Evolutionary conservation across 1,140 invertebrate genomes (phyloP).

Genomic region (Solenopsis invicta): DNA sequence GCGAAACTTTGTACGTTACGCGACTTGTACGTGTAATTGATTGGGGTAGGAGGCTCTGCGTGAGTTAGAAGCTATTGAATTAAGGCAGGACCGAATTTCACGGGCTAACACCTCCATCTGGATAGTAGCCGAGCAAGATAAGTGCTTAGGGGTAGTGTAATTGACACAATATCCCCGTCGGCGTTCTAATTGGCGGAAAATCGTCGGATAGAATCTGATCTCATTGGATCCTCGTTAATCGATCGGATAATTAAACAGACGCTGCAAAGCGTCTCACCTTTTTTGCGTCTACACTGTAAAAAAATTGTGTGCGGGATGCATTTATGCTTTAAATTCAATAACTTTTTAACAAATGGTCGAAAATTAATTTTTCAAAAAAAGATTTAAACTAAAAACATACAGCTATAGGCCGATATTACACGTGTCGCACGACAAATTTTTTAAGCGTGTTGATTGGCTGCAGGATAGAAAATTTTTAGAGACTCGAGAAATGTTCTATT

Average conservation of each 20-base stretch:
- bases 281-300: background rate
- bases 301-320: too few species aligned
- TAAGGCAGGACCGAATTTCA: constrained; percentile 77
- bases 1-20: background rate
- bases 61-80: constrained; percentile 70
- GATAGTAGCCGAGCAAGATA: constrained; percentile 40
- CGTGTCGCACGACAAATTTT: too few species aligned
- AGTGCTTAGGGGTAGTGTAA: constrained; percentile 69
- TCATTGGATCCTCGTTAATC: constrained; percentile 50
- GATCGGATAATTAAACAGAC: constrained; percentile 39
- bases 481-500: too few species aligned
- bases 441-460: too few species aligned
- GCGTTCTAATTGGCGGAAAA: constrained; percentile 78
- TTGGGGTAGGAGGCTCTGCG: background rate
- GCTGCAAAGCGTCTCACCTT: too few species aligned
- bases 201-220: constrained; percentile 60
- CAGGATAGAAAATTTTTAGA: too few species aligned
- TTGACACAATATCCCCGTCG: constrained; percentile 72
- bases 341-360: too few species aligned
- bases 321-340: too few species aligned
- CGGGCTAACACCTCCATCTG: constrained; percentile 77
- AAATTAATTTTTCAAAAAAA: too few species aligned
- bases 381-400: too few species aligned
- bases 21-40: constrained; percentile 16
- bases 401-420: too few species aligned